phyloP scores from a whole-genome alignment of 1,140 invertebrate species.

The Drosophila quadrilineata region DNA sequence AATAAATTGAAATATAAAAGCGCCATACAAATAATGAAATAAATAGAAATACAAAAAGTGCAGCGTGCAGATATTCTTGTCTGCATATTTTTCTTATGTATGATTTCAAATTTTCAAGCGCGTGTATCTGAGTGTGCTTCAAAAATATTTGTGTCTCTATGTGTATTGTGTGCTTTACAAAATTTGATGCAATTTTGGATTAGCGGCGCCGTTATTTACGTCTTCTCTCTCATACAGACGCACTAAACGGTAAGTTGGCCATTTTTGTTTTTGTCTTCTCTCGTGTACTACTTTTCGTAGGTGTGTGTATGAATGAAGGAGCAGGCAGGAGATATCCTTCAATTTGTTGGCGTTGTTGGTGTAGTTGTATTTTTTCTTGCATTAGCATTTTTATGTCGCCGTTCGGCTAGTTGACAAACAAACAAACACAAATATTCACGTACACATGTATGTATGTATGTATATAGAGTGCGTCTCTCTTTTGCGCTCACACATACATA shows the following conservation, averaged over 20 bases:
- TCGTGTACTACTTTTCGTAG: slow-evolving; percentile 56
- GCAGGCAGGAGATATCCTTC: no score
- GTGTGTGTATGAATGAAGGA: no score
- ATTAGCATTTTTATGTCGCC: slow-evolving; percentile 72
- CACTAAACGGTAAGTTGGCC: slow-evolving; percentile 61
- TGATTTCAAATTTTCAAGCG: slow-evolving; percentile 36
- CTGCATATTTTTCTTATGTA: no score
- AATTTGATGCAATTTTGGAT: slow-evolving; percentile 47
- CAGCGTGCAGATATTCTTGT: no score
- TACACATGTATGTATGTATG: no score
- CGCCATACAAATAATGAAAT: slow-evolving; percentile 52
- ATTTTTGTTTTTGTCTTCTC: slow-evolving; percentile 46
- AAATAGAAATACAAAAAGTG: slow-evolving; percentile 46
- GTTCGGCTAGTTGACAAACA: slow-evolving; percentile 71
- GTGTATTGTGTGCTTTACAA: slow-evolving; percentile 27
- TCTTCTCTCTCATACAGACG: no score
- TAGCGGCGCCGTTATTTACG: slow-evolving; percentile 51
- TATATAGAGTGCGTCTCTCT: no score
- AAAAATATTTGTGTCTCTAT: slow-evolving; percentile 18
- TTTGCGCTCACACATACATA: slow-evolving; percentile 19
- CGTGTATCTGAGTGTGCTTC: slow-evolving; percentile 35
- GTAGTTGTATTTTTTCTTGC: no score
- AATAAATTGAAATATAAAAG: slow-evolving; percentile 53
- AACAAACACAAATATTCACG: no score
- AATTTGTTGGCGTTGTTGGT: slow-evolving; percentile 56